These are phyloP conservation scores for Sclerurus mexicanus DNA, from an alignment of 2,113 vertebrate genomes.

Conservation along the genomic window DNA sequence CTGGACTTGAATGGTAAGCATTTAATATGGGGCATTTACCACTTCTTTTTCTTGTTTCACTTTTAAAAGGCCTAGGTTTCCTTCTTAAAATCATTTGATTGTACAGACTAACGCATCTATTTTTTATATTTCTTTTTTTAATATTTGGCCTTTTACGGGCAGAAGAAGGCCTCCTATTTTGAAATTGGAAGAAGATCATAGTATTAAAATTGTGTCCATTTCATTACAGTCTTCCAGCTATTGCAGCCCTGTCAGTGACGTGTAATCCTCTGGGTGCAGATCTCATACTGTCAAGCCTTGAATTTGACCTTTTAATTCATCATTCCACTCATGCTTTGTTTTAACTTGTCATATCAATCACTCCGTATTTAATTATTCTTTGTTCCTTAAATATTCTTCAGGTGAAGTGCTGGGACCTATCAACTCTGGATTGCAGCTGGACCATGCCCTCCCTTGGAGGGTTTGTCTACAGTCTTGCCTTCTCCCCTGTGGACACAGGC, in stretches of 20 bases:
- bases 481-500: conserved; percentile 88
- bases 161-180: background rate
- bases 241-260: background rate
- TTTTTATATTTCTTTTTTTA: background rate
- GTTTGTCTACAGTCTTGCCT: conserved; percentile 87
- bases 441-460: conserved; percentile 91
- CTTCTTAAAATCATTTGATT: background rate
- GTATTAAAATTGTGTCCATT: background rate
- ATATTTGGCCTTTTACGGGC: background rate
- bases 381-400: conserved; percentile 40
- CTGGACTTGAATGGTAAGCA: background rate
- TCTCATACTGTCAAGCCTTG: background rate
- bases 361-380: background rate
- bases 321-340: background rate
- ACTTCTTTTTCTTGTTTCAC: background rate
- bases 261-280: background rate
- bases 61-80: background rate
- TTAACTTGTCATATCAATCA: background rate
- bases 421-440: conserved; percentile 88
- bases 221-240: background rate
- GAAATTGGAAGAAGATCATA: background rate
- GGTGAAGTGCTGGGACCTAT: conserved; percentile 95
- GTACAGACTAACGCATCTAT: background rate
- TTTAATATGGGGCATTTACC: background rate
- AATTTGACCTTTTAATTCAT: background rate